phyloP scores from a whole-genome alignment of 2,113 vertebrate genomes.

The Bambusicola thoracicus region DNA sequence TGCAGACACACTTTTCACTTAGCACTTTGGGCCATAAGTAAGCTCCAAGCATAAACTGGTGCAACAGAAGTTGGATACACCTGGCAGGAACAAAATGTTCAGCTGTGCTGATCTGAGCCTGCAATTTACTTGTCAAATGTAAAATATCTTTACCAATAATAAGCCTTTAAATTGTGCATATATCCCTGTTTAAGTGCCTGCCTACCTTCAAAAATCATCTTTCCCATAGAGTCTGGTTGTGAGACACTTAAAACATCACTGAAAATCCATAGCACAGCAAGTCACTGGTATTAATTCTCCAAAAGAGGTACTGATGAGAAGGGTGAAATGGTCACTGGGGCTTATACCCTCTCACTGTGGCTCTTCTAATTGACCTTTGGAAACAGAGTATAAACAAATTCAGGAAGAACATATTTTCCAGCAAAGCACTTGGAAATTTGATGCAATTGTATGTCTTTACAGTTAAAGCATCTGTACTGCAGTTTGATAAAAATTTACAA shows the following conservation, averaged over 20 bases:
- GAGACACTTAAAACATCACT: background rate
- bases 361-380: background rate
- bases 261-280: background rate
- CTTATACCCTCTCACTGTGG: background rate
- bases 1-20: background rate
- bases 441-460: background rate
- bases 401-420: background rate
- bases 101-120: background rate
- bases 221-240: fast-evolving
- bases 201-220: background rate
- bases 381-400: background rate
- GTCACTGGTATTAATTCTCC: background rate
- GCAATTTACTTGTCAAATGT: background rate
- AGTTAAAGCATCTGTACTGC: background rate
- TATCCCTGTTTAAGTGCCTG: background rate
- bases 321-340: background rate
- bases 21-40: background rate
- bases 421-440: background rate
- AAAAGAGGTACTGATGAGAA: background rate
- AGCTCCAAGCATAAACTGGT: background rate
- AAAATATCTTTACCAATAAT: background rate
- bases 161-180: background rate
- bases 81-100: background rate
- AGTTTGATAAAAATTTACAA: background rate
- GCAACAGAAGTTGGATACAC: background rate